Percentiles rank a stretch among this genome's conserved stretches.
Evolutionary conservation across 2,888 invertebrate species (phyloP).

Genomic region (Melanchra persicariae): DNA sequence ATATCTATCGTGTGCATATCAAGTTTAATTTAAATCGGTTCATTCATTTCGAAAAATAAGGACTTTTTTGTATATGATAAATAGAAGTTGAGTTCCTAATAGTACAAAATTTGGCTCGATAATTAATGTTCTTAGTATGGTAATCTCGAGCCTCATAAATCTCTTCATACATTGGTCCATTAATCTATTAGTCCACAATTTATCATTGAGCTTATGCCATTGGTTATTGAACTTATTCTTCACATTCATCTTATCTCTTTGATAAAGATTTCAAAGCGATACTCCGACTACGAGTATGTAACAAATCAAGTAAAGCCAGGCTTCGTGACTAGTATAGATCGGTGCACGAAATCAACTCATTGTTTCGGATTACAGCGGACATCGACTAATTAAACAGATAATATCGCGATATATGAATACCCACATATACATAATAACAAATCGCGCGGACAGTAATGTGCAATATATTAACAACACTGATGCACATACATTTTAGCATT

Average conservation of each 20-base stretch:
- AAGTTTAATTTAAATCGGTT: too few relatives aligned
- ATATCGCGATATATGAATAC: slow-evolving; percentile 4
- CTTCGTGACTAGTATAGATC: neutral
- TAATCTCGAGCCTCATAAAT: neutral
- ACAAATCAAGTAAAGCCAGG: neutral
- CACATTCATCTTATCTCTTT: neutral
- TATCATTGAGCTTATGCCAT: neutral
- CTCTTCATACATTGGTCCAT: neutral
- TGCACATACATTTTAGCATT: too few relatives aligned
- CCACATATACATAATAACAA: too few relatives aligned
- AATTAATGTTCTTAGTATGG: neutral
- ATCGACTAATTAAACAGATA: slow-evolving; percentile 8
- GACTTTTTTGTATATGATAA: too few relatives aligned
- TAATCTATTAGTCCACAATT: neutral
- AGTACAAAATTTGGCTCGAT: neutral
- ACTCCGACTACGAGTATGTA: neutral
- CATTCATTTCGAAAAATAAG: too few relatives aligned
- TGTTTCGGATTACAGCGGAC: neutral
- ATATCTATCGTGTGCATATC: too few relatives aligned
- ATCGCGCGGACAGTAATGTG: neutral
- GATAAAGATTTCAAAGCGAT: neutral
- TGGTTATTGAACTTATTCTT: neutral
- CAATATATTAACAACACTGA: neutral
- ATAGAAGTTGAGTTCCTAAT: neutral
- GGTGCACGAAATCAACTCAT: neutral